A percentile compares a stretch with the other conserved stretches of the same genome.
phyloP scores from a whole-genome alignment of 2,113 vertebrate species.

The Heteronetta atricapilla region DNA sequence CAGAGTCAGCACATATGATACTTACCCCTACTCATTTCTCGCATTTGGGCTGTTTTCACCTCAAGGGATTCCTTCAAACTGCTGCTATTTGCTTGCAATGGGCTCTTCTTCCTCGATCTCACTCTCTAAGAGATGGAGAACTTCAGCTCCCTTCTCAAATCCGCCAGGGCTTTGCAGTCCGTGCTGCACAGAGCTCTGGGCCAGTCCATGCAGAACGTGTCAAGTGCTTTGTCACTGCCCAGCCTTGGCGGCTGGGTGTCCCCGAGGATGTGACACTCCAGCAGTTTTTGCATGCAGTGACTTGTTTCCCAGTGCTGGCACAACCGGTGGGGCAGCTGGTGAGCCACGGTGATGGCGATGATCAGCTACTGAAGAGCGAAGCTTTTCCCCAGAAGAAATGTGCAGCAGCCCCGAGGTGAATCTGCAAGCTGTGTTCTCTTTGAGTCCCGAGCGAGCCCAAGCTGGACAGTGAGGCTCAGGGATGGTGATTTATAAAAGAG shows the following conservation, averaged over 20 bases:
- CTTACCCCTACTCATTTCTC: background rate
- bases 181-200: background rate
- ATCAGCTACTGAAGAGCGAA: background rate
- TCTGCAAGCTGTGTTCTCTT: background rate
- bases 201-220: background rate
- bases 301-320: background rate
- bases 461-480: background rate
- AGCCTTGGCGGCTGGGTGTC: rapidly evolving
- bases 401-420: background rate
- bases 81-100: background rate
- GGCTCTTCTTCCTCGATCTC: background rate
- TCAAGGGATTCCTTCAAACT: background rate
- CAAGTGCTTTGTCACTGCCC: background rate
- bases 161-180: background rate
- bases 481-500: background rate
- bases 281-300: background rate
- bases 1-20: background rate
- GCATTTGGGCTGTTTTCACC: background rate
- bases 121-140: background rate
- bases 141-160: background rate
- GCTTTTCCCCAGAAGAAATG: background rate
- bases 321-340: background rate
- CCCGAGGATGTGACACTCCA: background rate
- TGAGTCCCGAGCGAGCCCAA: background rate
- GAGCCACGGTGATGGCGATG: background rate